Conservation (phyloP, 2,113 vertebrate species). For the Muntiacus reevesi region DNA sequence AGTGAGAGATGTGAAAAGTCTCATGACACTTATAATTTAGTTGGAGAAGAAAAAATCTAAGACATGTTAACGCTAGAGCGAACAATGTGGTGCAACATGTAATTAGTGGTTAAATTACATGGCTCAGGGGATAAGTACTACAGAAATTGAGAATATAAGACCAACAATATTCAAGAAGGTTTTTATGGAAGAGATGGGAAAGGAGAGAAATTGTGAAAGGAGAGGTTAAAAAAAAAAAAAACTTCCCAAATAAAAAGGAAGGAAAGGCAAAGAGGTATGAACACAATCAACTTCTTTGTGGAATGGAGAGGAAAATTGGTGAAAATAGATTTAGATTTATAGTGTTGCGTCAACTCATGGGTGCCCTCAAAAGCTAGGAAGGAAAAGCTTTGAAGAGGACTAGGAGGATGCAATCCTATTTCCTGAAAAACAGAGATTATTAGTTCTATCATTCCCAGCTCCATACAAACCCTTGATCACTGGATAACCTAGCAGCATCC, state of each 20-base stretch:
- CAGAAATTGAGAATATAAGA: constrained; percentile 6
- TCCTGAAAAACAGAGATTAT: background rate
- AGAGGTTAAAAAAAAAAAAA: background rate
- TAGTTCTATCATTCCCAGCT: background rate
- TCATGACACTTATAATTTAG: constrained; percentile 42
- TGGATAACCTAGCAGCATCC: background rate
- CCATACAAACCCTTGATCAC: background rate
- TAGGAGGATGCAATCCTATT: background rate
- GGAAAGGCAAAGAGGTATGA: background rate
- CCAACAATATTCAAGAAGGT: background rate
- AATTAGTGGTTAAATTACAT: constrained; percentile 50
- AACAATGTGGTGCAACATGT: background rate
- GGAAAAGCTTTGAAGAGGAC: background rate
- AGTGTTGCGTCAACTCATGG: background rate
- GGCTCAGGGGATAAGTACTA: background rate
- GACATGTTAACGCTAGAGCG: constrained; percentile 2
- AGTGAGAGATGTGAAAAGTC: constrained; percentile 6
- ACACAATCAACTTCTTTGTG: background rate
- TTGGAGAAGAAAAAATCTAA: background rate
- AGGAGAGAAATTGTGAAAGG: background rate
- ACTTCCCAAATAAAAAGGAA: background rate
- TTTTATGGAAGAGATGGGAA: background rate
- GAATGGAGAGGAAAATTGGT: background rate
- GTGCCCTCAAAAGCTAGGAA: background rate
- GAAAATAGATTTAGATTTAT: background rate